Evolutionary conservation across 1,140 invertebrate genomes (phyloP).

Genomic region (Drosophila persimilis): DNA sequence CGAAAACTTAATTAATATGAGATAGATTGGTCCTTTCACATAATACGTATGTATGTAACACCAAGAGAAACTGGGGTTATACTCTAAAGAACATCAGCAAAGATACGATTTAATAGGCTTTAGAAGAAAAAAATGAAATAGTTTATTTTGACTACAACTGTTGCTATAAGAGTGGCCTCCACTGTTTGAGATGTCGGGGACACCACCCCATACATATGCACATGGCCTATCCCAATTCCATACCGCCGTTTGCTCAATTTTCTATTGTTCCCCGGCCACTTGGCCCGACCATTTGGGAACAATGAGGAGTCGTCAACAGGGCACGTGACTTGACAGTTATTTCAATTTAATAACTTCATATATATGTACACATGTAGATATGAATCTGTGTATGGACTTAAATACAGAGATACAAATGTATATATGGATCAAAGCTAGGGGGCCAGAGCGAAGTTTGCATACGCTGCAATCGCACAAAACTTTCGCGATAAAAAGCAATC

Average conservation of each 20-base stretch:
- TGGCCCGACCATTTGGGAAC: conserved; percentile 36
- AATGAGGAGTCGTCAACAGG: conserved; percentile 32
- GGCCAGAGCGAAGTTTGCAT: conserved; percentile 57
- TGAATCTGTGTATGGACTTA: no score
- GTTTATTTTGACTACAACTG: no score
- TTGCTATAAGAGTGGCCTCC: conserved; percentile 1
- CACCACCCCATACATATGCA: conserved; percentile 10
- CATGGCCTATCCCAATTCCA: conserved; percentile 11
- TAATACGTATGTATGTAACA: no score
- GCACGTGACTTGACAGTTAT: conserved; percentile 57
- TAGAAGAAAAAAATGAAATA: no score
- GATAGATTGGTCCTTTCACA: no score
- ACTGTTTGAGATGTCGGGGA: conserved; percentile 5
- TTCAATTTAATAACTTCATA: conserved; percentile 70
- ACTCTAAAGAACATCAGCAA: no score
- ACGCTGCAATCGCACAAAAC: conserved; percentile 44
- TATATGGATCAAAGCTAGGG: conserved; percentile 23
- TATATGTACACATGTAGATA: conserved; percentile 15
- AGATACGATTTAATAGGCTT: no score
- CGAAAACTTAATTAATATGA: no score
- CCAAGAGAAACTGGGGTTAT: no score
- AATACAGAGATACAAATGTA: conserved; percentile 12
- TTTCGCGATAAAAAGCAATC: conserved; percentile 72
- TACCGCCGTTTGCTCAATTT: conserved; percentile 15
- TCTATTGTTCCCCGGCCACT: conserved; percentile 16